Conservation (phyloP, 2,797 vertebrate genomes). For the Lerista edwardsae region DNA sequence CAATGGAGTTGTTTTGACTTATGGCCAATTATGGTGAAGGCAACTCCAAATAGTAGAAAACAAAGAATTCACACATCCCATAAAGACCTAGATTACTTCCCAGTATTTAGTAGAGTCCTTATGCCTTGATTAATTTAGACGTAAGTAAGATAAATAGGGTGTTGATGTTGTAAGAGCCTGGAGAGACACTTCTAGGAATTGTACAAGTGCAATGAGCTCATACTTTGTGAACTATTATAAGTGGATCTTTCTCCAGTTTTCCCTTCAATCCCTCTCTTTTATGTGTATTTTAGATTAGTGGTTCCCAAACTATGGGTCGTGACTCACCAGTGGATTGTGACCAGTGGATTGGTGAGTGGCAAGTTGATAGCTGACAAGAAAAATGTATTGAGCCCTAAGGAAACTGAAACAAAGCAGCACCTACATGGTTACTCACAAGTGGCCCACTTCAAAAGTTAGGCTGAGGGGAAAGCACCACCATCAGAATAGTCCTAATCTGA, state of each 20-base stretch:
- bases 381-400: too few species aligned
- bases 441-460: too few species aligned
- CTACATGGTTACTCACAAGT: too few species aligned
- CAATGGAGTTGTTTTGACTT: not conserved
- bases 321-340: too few species aligned
- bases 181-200: constrained; percentile 4
- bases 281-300: not conserved
- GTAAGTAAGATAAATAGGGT: not conserved
- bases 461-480: too few species aligned
- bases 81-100: not conserved
- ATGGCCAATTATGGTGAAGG: not conserved
- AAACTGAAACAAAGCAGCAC: too few species aligned
- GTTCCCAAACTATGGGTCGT: too few species aligned
- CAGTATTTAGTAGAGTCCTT: not conserved
- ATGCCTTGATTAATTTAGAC: not conserved
- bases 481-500: too few species aligned
- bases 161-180: not conserved
- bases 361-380: too few species aligned
- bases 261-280: not conserved
- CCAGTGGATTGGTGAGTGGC: too few species aligned
- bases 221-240: not conserved
- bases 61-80: not conserved
- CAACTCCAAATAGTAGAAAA: not conserved
- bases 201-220: not conserved
- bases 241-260: not conserved